Evolutionary conservation across 2,888 invertebrate species (phyloP).

Genomic region (Papilio protenor): DNA sequence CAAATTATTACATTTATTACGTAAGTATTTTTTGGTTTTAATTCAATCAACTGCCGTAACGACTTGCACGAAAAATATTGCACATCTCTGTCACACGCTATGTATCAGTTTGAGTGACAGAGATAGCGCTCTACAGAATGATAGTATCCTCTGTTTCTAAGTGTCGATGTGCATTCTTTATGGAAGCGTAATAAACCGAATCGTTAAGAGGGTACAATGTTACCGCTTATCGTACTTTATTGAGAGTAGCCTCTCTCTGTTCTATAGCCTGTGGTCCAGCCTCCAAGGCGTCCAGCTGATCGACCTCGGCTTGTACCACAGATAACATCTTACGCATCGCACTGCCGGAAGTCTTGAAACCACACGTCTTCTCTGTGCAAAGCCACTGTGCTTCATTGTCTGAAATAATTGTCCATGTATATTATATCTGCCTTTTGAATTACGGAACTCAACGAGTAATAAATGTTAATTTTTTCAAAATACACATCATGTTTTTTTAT

Average conservation of each 20-base stretch:
- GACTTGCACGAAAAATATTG: not conserved
- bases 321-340: constrained; percentile 86
- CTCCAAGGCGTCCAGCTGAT: constrained; percentile 84
- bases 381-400: constrained; percentile 86
- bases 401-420: constrained; percentile 54
- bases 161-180: not conserved
- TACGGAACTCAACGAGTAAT: not conserved
- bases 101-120: not conserved
- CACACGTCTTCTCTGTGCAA: constrained; percentile 86
- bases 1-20: not conserved
- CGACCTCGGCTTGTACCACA: constrained; percentile 88
- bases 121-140: not conserved
- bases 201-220: not conserved
- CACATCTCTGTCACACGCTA: not conserved
- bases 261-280: constrained; percentile 86
- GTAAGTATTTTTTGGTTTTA: not conserved
- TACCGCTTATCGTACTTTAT: constrained; percentile 67
- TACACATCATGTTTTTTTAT: not conserved
- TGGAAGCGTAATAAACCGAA: not conserved
- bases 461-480: not conserved
- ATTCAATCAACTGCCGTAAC: not conserved
- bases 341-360: constrained; percentile 84
- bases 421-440: not conserved
- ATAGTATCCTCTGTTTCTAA: not conserved
- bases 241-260: constrained; percentile 85